Percentiles rank a stretch among this genome's conserved stretches.
These are phyloP conservation scores for Agrotis ipsilon DNA, from an alignment of 2,888 invertebrate species.

Conservation along the genomic window DNA sequence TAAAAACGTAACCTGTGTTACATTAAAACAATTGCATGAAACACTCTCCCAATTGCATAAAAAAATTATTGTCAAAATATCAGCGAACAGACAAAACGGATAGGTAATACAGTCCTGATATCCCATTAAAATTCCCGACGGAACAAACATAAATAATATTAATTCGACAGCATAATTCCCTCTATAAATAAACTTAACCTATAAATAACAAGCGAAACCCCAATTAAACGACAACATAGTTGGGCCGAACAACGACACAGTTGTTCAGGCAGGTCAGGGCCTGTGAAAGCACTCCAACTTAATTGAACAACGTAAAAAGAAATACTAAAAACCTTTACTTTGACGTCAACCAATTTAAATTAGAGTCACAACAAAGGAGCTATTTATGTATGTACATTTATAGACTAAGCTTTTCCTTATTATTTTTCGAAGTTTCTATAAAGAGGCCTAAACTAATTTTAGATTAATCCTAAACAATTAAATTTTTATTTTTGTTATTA, in stretches of 20 bases:
- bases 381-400: not conserved
- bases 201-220: conserved; percentile 3
- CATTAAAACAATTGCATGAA: no score
- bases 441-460: no score
- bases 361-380: not conserved
- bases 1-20: no score
- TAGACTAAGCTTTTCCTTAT: not conserved
- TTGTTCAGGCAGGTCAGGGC: conserved; percentile 32
- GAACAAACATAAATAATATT: not conserved
- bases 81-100: no score
- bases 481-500: no score
- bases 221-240: conserved; percentile 9
- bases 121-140: not conserved
- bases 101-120: no score
- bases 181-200: not conserved
- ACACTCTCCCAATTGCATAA: no score
- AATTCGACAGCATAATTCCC: not conserved
- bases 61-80: no score
- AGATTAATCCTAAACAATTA: no score
- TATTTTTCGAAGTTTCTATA: no score
- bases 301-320: conserved; percentile 22
- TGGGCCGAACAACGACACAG: not conserved
- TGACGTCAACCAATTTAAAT: conserved; percentile 13
- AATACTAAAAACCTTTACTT: conserved; percentile 12
- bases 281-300: conserved; percentile 15